Conservation (phyloP, 2,888 invertebrate genomes). For the Timema cristinae region DNA sequence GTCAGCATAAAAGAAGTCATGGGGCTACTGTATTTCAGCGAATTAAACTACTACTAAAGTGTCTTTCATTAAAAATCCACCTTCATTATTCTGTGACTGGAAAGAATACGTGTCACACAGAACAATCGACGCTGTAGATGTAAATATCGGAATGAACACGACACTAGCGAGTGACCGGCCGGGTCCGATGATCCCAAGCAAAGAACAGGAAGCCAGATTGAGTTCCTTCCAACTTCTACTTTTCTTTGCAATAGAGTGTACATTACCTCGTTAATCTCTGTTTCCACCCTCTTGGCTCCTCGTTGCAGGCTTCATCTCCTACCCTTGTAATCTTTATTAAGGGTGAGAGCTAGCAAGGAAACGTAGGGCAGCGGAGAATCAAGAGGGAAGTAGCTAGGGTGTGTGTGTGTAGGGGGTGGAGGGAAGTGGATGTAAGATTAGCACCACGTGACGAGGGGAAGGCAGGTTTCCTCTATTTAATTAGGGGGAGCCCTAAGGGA, state of each 20-base stretch:
- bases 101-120: too few species aligned
- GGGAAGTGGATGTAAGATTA: constrained; percentile 14
- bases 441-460: neutral
- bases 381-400: neutral
- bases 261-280: constrained; percentile 14
- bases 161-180: too few species aligned
- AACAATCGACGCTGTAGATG: too few species aligned
- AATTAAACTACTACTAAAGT: too few species aligned
- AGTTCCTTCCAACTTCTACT: neutral
- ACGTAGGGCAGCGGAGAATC: neutral
- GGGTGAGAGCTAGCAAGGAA: neutral
- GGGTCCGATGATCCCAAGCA: too few species aligned
- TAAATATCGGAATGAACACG: too few species aligned
- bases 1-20: too few species aligned
- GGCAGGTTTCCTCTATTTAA: constrained; percentile 12
- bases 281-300: constrained; percentile 1
- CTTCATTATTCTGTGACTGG: too few species aligned
- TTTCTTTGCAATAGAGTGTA: too few species aligned
- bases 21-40: too few species aligned
- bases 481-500: neutral
- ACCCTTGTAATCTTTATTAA: constrained; percentile 17
- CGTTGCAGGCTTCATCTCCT: neutral
- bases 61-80: too few species aligned
- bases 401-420: neutral
- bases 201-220: neutral